phyloP scores from a whole-genome alignment of 2,888 invertebrate genomes.

The Chromoteleia sp. region DNA sequence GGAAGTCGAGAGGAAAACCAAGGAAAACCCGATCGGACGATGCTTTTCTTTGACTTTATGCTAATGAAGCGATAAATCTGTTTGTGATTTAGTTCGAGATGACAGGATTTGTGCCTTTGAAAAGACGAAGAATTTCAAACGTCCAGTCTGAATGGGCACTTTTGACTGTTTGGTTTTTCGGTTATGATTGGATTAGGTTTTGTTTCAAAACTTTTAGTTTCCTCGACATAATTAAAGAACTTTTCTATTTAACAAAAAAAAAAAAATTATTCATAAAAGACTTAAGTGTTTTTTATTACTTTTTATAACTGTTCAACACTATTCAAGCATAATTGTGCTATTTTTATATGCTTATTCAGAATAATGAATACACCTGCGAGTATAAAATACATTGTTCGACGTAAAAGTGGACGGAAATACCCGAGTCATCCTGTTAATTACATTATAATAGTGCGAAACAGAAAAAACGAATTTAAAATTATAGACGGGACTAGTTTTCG shows the following conservation, averaged over 20 bases:
- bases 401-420: constrained; percentile 1
- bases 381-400: background rate
- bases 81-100: background rate
- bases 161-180: background rate
- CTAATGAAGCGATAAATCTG: constrained; percentile 36
- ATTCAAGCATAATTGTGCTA: background rate
- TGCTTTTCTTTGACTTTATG: constrained; percentile 29
- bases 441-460: constrained; percentile 17
- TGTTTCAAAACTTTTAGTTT: no score
- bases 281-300: constrained; percentile 22
- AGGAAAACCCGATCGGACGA: constrained; percentile 16
- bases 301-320: constrained; percentile 7
- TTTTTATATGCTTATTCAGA: constrained; percentile 9
- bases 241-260: no score
- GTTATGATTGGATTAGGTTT: no score
- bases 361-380: background rate
- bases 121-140: constrained; percentile 4
- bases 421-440: constrained; percentile 41
- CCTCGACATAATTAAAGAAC: no score
- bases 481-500: background rate
- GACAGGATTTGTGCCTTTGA: constrained; percentile 5
- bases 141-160: background rate
- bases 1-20: no score
- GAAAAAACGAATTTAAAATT: background rate
- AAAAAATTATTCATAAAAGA: no score